These are phyloP conservation scores for Colius striatus DNA, from an alignment of 2,113 vertebrate genomes.

Conservation along the genomic window DNA sequence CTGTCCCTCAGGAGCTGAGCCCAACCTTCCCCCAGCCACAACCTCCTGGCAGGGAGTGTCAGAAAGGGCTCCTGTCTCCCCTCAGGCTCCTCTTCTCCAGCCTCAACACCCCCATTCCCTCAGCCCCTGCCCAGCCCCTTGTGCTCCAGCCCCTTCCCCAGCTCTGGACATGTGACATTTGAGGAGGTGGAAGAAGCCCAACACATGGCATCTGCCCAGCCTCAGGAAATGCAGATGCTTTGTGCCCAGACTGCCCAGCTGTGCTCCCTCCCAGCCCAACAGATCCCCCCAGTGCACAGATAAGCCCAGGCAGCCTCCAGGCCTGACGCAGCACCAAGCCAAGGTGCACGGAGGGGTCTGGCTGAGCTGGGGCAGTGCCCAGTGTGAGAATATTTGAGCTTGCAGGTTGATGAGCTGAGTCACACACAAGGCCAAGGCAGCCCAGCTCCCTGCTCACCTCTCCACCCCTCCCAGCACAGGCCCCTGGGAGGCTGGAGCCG, in stretches of 20 bases:
- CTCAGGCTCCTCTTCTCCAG: too few species aligned
- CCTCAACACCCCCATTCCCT: too few species aligned
- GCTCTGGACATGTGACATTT: too few species aligned
- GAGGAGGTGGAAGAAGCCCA: not conserved
- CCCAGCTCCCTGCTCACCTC: not conserved
- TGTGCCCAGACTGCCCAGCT: rapidly evolving
- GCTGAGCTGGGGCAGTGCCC: not conserved
- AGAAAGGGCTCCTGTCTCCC: too few species aligned
- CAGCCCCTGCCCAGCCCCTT: too few species aligned
- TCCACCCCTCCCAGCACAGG: not conserved
- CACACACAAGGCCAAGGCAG: not conserved
- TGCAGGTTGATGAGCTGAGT: not conserved
- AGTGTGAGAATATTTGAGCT: not conserved
- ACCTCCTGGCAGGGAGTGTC: too few species aligned
- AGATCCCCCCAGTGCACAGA: not conserved
- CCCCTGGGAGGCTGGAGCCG: not conserved
- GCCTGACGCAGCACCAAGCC: not conserved
- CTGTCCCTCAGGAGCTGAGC: too few species aligned
- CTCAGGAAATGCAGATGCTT: rapidly evolving
- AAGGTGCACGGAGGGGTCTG: not conserved
- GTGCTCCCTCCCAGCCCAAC: not conserved
- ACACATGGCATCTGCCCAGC: rapidly evolving
- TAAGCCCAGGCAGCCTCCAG: not conserved
- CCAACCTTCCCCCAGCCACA: too few species aligned
- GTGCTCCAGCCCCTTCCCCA: too few species aligned